Percentiles rank a stretch among this genome's conserved stretches.
phyloP scores from a whole-genome alignment of 1,140 invertebrate genomes.

The Zaprionus vittiger region DNA sequence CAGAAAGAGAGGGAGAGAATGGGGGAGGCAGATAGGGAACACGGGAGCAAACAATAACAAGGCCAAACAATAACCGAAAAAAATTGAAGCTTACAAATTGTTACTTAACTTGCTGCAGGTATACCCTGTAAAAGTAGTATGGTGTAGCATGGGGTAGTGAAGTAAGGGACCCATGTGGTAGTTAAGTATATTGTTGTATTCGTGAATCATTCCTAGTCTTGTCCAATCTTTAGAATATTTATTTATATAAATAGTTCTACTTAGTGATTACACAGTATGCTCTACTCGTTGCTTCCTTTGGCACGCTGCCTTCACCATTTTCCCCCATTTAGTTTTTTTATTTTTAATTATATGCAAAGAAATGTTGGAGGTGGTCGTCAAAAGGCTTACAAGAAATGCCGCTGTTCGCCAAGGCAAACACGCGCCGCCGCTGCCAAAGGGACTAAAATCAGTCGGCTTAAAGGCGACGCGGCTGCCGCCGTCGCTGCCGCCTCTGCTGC shows the following conservation, averaged over 20 bases:
- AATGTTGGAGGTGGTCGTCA: slow-evolving; percentile 66
- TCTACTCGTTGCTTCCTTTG: not conserved
- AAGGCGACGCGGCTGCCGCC: slow-evolving; percentile 25
- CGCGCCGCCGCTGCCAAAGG: slow-evolving; percentile 48
- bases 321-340: slow-evolving; percentile 22
- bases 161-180: too few species aligned
- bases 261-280: not conserved
- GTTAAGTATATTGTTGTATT: too few species aligned
- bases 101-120: slow-evolving; percentile 31
- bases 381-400: slow-evolving; percentile 63
- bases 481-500: slow-evolving; percentile 1
- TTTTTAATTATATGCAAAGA: slow-evolving; percentile 78
- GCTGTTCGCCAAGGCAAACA: slow-evolving; percentile 38
- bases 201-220: too few species aligned
- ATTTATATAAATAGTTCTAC: too few species aligned
- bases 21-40: not conserved
- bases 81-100: slow-evolving; percentile 45
- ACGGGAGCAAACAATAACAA: slow-evolving; percentile 52
- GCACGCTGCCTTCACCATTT: not conserved
- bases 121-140: slow-evolving; percentile 15
- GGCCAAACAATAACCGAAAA: slow-evolving; percentile 47
- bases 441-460: slow-evolving; percentile 66
- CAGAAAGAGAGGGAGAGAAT: not conserved
- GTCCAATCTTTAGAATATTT: too few species aligned
- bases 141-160: too few species aligned